Percentiles rank a stretch among this genome's conserved stretches.
Evolutionary conservation across 2,888 invertebrate species (phyloP).

Genomic region (Lycaena phlaeas): DNA sequence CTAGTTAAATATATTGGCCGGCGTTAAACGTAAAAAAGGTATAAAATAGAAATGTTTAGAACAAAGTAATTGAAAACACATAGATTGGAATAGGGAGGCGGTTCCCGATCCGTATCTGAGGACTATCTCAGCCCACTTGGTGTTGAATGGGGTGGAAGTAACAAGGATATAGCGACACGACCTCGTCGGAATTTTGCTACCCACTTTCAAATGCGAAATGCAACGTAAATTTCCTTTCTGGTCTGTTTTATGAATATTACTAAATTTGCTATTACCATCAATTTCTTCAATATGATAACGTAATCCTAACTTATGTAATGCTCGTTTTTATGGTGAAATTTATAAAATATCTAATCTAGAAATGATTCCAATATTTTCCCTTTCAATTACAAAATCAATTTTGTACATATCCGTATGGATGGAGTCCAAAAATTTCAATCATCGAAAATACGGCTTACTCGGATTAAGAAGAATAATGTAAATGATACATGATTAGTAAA

Average conservation of each 20-base stretch:
- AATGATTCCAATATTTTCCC: too few relatives aligned
- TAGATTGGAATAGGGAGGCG: conserved; percentile 40
- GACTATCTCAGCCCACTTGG: conserved; percentile 67
- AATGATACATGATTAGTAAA: too few relatives aligned
- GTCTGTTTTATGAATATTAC: neutral
- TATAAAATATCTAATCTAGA: too few relatives aligned
- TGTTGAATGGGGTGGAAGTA: conserved; percentile 60
- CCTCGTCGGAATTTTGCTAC: conserved; percentile 47
- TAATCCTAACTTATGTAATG: too few relatives aligned
- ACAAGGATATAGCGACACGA: conserved; percentile 53
- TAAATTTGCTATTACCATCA: too few relatives aligned
- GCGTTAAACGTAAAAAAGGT: conserved; percentile 13
- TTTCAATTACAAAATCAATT: too few relatives aligned
- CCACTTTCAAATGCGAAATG: conserved; percentile 38
- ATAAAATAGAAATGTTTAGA: conserved; percentile 22
- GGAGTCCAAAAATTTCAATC: too few relatives aligned
- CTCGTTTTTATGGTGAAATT: too few relatives aligned
- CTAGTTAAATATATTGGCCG: conserved; percentile 2
- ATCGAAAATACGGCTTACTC: too few relatives aligned
- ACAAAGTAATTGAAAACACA: conserved; percentile 51
- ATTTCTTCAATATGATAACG: too few relatives aligned
- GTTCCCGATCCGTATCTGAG: conserved; percentile 53
- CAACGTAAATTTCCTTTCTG: conserved; percentile 29
- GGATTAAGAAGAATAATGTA: too few relatives aligned
- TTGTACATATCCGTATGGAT: too few relatives aligned